These are phyloP conservation scores for Colletes collaris DNA, from an alignment of 2,888 invertebrate genomes.

Conservation along the genomic window DNA sequence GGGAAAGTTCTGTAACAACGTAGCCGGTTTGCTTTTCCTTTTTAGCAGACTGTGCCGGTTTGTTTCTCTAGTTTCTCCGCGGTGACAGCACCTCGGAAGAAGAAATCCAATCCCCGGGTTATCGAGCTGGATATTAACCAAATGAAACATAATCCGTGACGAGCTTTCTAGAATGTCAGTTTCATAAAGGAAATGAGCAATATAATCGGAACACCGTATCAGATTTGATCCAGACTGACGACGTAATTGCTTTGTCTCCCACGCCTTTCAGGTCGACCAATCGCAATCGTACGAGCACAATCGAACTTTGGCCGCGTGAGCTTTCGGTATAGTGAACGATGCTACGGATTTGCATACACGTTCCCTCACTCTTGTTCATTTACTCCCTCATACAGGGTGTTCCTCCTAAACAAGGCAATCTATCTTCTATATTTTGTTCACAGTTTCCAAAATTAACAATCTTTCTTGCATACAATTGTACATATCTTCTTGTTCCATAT, in stretches of 20 bases:
- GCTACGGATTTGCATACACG: slow-evolving; percentile 24
- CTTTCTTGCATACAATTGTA: too few relatives aligned
- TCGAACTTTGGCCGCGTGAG: slow-evolving; percentile 25
- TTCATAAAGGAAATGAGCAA: slow-evolving; percentile 39
- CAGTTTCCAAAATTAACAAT: too few relatives aligned
- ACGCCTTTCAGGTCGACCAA: slow-evolving; percentile 40
- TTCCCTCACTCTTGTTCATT: slow-evolving; percentile 12
- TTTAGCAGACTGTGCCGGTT: neutral
- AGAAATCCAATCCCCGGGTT: neutral
- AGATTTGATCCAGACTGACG: slow-evolving; percentile 32
- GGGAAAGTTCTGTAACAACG: too few relatives aligned
- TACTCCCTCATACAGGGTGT: neutral
- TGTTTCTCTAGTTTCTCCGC: neutral
- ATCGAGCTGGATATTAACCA: neutral
- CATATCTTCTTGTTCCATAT: too few relatives aligned
- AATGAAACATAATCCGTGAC: neutral
- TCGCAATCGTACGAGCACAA: slow-evolving; percentile 32
- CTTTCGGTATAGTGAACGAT: slow-evolving; percentile 23
- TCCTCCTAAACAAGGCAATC: too few relatives aligned
- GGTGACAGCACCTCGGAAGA: neutral
- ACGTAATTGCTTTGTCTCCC: slow-evolving; percentile 51
- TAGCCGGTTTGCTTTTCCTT: neutral
- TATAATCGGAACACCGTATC: slow-evolving; percentile 42
- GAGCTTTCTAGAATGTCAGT: slow-evolving; percentile 22
- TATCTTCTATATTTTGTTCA: too few relatives aligned